phyloP scores from a whole-genome alignment of 2,888 invertebrate genomes.

The Cotesia congregata region DNA sequence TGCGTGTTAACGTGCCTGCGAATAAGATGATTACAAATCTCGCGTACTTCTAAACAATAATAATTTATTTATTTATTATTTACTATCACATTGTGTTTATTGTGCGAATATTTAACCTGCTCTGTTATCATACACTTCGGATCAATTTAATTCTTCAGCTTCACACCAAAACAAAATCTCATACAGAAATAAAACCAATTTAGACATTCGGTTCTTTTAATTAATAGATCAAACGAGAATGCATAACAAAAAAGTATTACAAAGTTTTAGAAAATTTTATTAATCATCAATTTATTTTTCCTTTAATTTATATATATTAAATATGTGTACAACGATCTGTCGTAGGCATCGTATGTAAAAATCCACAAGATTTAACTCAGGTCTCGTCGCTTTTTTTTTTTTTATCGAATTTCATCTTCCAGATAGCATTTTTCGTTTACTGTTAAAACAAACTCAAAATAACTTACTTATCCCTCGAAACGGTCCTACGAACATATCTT shows the following conservation, averaged over 20 bases:
- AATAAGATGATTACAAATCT: constrained; percentile 45
- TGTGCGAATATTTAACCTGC: constrained; percentile 9
- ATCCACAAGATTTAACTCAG: constrained; percentile 42
- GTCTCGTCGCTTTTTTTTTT: constrained; percentile 49
- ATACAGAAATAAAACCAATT: not conserved
- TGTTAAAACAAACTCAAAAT: constrained; percentile 38
- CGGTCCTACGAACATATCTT: constrained; percentile 62
- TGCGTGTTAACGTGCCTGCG: constrained; percentile 50
- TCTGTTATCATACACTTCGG: not conserved
- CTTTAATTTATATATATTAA: constrained; percentile 44
- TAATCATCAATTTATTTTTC: constrained; percentile 32
- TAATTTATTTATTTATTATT: constrained; percentile 67
- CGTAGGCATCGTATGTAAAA: constrained; percentile 52
- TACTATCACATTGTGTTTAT: constrained; percentile 70
- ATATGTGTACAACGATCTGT: constrained; percentile 55
- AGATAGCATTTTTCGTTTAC: constrained; percentile 30
- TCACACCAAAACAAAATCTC: not conserved
- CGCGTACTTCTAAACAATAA: constrained; percentile 58
- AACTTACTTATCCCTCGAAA: constrained; percentile 54
- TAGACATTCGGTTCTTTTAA: not conserved
- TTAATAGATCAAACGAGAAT: constrained; percentile 39
- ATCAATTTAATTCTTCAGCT: not conserved
- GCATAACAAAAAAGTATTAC: constrained; percentile 40
- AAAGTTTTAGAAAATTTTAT: constrained; percentile 21
- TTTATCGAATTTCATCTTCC: constrained; percentile 45